Evolutionary conservation across 1,140 invertebrate genomes (phyloP).

Genomic region (Chrysopa pallens): DNA sequence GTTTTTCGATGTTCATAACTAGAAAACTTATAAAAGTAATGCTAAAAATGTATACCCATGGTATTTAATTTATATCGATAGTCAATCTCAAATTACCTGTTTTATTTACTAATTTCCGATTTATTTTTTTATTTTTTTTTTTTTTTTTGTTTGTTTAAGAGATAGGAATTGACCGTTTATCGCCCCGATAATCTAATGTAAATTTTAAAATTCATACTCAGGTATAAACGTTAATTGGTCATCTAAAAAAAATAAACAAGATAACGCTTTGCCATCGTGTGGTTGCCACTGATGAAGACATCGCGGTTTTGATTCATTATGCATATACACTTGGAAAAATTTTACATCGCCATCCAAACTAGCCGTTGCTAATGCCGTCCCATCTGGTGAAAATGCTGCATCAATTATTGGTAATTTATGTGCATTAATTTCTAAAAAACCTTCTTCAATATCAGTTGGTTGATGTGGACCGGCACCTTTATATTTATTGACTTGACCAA

Average conservation of each 20-base stretch:
- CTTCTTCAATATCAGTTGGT: slow-evolving; percentile 28
- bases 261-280: slow-evolving; percentile 68
- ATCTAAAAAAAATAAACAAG: slow-evolving; percentile 79
- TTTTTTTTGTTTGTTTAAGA: too few species aligned
- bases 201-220: slow-evolving; percentile 44
- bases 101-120: too few species aligned
- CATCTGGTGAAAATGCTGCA: slow-evolving; percentile 83
- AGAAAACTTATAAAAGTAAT: too few species aligned
- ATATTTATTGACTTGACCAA: slow-evolving; percentile 29
- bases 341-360: slow-evolving; percentile 73
- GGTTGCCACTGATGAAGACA: slow-evolving; percentile 85
- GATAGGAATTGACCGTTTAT: too few species aligned
- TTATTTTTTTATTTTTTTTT: too few species aligned
- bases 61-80: too few species aligned
- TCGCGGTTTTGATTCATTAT: slow-evolving; percentile 39
- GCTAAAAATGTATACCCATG: too few species aligned
- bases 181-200: neutral
- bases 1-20: too few species aligned
- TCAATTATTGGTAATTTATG: slow-evolving; percentile 59
- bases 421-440: slow-evolving; percentile 44
- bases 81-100: too few species aligned
- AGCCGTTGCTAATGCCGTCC: slow-evolving; percentile 77
- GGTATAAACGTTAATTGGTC: slow-evolving; percentile 66
- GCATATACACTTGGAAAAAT: slow-evolving; percentile 70
- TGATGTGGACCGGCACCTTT: slow-evolving; percentile 28